phyloP scores from a whole-genome alignment of 2,797 vertebrate species.

The Danionella dracula region DNA sequence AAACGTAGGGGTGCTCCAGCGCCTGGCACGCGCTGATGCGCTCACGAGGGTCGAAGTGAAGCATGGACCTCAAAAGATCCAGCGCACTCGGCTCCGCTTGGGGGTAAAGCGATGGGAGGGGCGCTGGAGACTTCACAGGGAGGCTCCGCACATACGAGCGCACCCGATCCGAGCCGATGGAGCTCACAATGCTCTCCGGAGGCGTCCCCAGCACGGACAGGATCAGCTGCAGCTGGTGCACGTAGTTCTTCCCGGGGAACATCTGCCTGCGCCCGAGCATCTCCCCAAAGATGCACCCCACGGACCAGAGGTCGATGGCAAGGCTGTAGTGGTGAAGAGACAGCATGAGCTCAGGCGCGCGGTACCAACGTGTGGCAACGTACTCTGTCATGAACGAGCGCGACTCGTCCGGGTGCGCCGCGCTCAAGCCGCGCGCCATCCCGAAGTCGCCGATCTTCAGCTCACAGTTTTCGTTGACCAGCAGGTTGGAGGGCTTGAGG shows the following conservation, averaged over 20 bases:
- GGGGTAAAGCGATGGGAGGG: constrained; percentile 77
- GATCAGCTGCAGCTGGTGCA: constrained; percentile 91
- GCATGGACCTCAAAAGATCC: constrained; percentile 76
- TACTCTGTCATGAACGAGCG: constrained; percentile 89
- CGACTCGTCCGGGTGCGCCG: constrained; percentile 84
- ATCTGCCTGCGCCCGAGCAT: constrained; percentile 88
- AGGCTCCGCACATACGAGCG: constrained; percentile 84
- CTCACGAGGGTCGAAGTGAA: constrained; percentile 80
- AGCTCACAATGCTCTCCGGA: constrained; percentile 74
- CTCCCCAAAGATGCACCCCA: constrained; percentile 90
- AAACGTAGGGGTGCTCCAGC: constrained; percentile 80
- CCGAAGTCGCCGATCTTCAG: constrained; percentile 95
- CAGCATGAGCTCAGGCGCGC: constrained; percentile 89
- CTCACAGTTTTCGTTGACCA: constrained; percentile 94
- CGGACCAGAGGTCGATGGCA: constrained; percentile 93
- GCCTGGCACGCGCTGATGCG: constrained; percentile 79
- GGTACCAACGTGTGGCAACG: constrained; percentile 92
- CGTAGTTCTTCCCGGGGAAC: constrained; percentile 88
- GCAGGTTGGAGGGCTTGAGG: constrained; percentile 89
- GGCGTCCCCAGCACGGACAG: constrained; percentile 81
- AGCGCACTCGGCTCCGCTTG: constrained; percentile 76
- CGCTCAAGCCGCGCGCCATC: constrained; percentile 85
- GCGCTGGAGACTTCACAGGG: constrained; percentile 73
- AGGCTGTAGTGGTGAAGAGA: constrained; percentile 81
- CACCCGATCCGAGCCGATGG: constrained; percentile 84